Conservation (phyloP, 2,113 vertebrate genomes). For the Sinocyclocheilus rhinocerous region DNA sequence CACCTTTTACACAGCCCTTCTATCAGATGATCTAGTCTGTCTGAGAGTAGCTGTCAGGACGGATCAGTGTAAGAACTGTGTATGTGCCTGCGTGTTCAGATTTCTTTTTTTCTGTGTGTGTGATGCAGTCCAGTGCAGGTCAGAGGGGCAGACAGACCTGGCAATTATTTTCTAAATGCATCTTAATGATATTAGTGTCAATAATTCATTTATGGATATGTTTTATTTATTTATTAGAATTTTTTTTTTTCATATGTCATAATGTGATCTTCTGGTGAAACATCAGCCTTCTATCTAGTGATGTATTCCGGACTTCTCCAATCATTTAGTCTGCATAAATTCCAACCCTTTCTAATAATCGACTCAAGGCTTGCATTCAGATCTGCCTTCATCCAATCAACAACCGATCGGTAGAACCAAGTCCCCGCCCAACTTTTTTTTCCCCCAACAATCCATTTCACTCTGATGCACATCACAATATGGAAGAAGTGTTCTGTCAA, state of each 20-base stretch:
- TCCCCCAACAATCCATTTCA: not conserved
- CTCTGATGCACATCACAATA: not conserved
- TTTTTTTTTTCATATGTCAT: not conserved
- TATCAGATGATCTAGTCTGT: constrained; percentile 26
- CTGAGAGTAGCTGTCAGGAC: constrained; percentile 32
- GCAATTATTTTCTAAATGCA: not conserved
- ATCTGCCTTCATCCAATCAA: too few relatives aligned
- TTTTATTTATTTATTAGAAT: not conserved
- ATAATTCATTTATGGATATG: not conserved
- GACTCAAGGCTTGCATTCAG: too few relatives aligned
- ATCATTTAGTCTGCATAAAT: too few relatives aligned
- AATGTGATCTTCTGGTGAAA: too few relatives aligned
- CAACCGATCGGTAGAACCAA: not conserved
- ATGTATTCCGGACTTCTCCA: too few relatives aligned
- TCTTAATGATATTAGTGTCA: not conserved
- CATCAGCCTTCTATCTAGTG: too few relatives aligned
- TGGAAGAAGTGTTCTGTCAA: not conserved
- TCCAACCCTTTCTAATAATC: too few relatives aligned
- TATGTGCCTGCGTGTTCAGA: not conserved
- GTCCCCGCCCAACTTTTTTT: not conserved
- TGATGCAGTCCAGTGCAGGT: constrained; percentile 4
- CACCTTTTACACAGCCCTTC: constrained; percentile 30
- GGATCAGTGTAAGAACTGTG: constrained; percentile 29
- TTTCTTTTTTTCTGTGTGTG: not conserved
- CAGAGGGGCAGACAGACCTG: constrained; percentile 34